These are phyloP conservation scores for Napeogenes sylphis DNA, from an alignment of 2,888 invertebrate genomes.

Conservation along the genomic window DNA sequence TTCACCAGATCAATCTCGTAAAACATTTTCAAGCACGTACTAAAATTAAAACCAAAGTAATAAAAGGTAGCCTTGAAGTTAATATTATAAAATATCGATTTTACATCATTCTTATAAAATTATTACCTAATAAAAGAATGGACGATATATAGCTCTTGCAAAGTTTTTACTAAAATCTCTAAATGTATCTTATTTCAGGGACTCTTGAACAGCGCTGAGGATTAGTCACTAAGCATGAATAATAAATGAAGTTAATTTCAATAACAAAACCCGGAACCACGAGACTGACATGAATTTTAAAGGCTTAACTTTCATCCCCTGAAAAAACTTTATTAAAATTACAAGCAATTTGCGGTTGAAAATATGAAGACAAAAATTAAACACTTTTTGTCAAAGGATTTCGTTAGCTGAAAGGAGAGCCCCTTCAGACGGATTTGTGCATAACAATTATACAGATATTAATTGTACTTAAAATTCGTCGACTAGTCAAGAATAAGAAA, in stretches of 20 bases:
- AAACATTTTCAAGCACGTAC: no score
- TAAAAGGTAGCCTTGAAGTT: no score
- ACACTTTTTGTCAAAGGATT: not conserved
- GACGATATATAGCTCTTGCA: no score
- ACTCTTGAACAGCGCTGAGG: no score
- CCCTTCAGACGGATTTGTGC: not conserved
- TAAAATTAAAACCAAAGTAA: no score
- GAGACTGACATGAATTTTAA: conserved; percentile 30
- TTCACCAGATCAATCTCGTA: no score
- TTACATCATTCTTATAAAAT: no score
- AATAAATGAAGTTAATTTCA: conserved; percentile 34
- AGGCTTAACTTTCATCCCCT: not conserved
- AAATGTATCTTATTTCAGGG: no score
- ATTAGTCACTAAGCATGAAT: conserved; percentile 31
- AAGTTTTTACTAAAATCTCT: no score
- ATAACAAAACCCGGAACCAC: conserved; percentile 31
- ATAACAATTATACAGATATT: not conserved
- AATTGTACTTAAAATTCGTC: not conserved
- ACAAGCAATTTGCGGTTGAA: conserved; percentile 6
- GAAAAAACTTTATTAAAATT: not conserved
- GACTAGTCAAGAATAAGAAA: no score
- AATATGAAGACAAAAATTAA: not conserved
- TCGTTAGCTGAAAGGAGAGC: not conserved
- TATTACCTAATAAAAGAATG: no score
- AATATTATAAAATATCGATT: no score